These are phyloP conservation scores for Heliconius sara DNA, from an alignment of 2,888 invertebrate genomes.

Conservation along the genomic window DNA sequence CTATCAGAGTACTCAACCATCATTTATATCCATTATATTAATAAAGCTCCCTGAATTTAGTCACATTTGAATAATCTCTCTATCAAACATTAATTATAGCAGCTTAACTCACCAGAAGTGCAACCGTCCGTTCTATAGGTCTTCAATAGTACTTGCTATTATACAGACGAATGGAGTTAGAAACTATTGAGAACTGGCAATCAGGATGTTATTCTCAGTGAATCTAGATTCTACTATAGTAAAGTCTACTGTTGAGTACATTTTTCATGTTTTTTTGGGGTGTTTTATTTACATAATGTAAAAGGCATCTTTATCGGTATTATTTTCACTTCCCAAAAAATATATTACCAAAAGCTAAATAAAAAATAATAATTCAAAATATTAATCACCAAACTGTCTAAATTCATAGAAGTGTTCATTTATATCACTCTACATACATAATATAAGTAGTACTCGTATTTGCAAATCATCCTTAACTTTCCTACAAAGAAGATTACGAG, in stretches of 20 bases:
- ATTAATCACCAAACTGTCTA: not conserved
- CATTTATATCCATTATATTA: not conserved
- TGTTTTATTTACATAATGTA: no score
- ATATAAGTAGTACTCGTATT: not conserved
- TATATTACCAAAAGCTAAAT: no score
- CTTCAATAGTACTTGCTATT: not conserved
- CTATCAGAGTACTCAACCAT: not conserved
- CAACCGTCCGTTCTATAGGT: not conserved
- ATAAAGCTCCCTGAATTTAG: not conserved
- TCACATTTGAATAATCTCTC: not conserved
- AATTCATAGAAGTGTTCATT: no score
- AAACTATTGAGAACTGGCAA: not conserved
- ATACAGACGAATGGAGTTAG: not conserved
- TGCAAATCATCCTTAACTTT: not conserved
- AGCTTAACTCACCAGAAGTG: not conserved
- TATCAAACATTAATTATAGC: slow-evolving; percentile 4
- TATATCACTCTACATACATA: not conserved
- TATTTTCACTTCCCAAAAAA: no score
- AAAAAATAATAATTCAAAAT: not conserved
- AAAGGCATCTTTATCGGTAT: no score
- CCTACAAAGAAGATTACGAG: not conserved
- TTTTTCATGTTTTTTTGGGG: no score
- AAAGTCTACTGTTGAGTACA: no score
- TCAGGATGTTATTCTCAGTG: not conserved
- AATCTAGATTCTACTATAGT: not conserved